Percentiles rank a stretch among this genome's conserved stretches.
Conservation (phyloP, 2,888 invertebrate species). For the Epirrhoe tristata region DNA sequence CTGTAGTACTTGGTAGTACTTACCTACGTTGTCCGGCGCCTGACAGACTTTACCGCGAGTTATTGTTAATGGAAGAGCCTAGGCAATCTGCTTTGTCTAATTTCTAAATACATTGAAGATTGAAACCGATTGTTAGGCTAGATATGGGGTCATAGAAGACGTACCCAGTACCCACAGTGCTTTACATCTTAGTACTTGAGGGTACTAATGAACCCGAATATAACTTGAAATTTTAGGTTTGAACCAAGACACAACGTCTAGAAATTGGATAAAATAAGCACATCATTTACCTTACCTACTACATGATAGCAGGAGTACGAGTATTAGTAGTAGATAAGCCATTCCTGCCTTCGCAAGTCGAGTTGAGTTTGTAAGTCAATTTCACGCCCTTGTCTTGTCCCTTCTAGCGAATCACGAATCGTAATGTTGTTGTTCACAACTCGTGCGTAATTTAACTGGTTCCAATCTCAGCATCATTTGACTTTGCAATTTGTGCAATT, state of each 20-base stretch:
- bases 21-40: constrained; percentile 36
- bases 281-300: too few species aligned
- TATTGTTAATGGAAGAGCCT: constrained; percentile 38
- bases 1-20: constrained; percentile 17
- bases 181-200: too few species aligned
- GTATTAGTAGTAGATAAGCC: too few species aligned
- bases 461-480: constrained; percentile 60
- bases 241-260: too few species aligned
- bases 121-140: neutral
- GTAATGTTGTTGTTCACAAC: constrained; percentile 36
- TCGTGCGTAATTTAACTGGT: constrained; percentile 45
- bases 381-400: constrained; percentile 53
- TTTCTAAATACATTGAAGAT: neutral
- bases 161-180: too few species aligned
- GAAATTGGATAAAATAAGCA: too few species aligned
- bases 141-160: neutral
- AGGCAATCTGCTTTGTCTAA: neutral
- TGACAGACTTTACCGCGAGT: constrained; percentile 36
- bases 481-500: constrained; percentile 43
- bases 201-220: too few species aligned
- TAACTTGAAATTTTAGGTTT: too few species aligned
- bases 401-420: constrained; percentile 53
- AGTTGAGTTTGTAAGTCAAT: constrained; percentile 25
- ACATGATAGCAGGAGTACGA: too few species aligned
- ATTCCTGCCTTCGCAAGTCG: too few species aligned